Base-by-base conservation (phyloP, 1,140 invertebrate species). In the Galleria mellonella region DNA sequence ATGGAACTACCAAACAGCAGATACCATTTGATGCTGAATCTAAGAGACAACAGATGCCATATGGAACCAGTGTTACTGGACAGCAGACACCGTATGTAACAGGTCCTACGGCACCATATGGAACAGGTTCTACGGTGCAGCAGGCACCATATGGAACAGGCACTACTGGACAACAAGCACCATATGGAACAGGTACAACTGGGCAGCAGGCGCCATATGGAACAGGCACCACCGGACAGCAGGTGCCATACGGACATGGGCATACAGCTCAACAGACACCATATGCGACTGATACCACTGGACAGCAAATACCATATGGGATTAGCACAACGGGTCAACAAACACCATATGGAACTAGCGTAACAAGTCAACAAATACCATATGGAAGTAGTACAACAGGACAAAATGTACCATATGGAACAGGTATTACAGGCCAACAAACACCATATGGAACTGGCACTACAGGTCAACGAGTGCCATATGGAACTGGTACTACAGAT, bases 381-480 rank as follows among this genome's bases (percentile, higher is more conserved):
- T 14, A 37, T 14, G 35, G 11, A 7, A 13, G 1, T 14, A 7
- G 17, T 30, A 32, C n/a, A 15, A 14, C 47, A 29, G 47, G 44
- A n/a, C 43, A 38, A 49, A 43, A 41, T 32, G 17, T 13, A 32
- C 8, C 35, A 44, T 33, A 28, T 12, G 36, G 31, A 9, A 33
- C 32, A 12, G 31, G 31, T 4, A n/a, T 11, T 2, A 2, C 15
- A 32, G 12, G 27, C 10, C 44, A 45, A 35, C 6, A 2, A 23
- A 23, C 17, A 23, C 17, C 17, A 6, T 45, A 41, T 29, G 43
- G 31, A 40, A 39, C 32, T 23, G 17, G 17, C 5, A 23, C 2
- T 6, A 23, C 5, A 23, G 17, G 17, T 3, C 17, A 23, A 23
- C 17, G 6, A 23, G 6, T 6, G 17, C 17, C 17, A 1, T 47